Conservation (phyloP, 2,888 invertebrate genomes). For the Cynaeus angustus region DNA sequence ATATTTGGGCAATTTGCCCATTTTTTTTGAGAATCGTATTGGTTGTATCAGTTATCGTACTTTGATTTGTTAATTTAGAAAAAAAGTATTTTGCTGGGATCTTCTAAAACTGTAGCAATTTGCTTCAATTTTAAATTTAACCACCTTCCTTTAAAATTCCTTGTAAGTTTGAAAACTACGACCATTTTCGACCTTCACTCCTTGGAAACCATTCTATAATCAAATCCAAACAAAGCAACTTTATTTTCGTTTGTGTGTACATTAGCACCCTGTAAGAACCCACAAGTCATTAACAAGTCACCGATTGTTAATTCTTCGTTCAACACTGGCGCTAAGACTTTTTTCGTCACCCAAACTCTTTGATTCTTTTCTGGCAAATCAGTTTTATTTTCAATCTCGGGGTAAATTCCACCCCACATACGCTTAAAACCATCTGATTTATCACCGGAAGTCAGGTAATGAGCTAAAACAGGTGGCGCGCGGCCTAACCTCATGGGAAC, state of each 20-base stretch:
- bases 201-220: not conserved
- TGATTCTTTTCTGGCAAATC: slow-evolving; percentile 4
- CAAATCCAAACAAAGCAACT: slow-evolving; percentile 15
- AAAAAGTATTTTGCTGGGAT: too few relatives aligned
- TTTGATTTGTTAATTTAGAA: too few relatives aligned
- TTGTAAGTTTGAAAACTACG: too few relatives aligned
- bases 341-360: not conserved
- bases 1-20: too few relatives aligned
- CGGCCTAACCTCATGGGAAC: slow-evolving; percentile 59
- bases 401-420: slow-evolving; percentile 35
- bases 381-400: slow-evolving; percentile 19
- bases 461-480: slow-evolving; percentile 69
- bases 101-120: too few relatives aligned
- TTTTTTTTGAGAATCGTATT: too few relatives aligned
- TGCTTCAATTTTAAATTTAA: too few relatives aligned
- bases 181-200: too few relatives aligned
- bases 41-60: too few relatives aligned
- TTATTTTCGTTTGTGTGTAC: slow-evolving; percentile 18
- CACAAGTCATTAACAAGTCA: slow-evolving; percentile 15
- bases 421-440: slow-evolving; percentile 64
- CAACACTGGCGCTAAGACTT: slow-evolving; percentile 1
- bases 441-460: slow-evolving; percentile 70
- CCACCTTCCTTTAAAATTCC: too few relatives aligned
- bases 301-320: slow-evolving; percentile 3
- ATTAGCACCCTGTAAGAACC: slow-evolving; percentile 17